Base-by-base conservation (phyloP, 2,113 vertebrate genomes). In the Pelobates fuscus region DNA sequence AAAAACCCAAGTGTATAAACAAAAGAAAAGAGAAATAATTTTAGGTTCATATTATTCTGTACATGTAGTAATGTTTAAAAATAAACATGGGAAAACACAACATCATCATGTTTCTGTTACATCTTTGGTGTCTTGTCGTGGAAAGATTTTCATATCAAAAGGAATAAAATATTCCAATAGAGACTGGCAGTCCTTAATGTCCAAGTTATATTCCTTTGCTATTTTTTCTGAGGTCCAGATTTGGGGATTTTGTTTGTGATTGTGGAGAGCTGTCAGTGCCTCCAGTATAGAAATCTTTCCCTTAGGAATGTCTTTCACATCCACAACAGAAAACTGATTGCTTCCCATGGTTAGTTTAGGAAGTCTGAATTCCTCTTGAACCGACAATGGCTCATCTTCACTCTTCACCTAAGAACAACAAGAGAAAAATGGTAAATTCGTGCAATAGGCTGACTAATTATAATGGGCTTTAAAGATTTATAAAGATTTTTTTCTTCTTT, bases 221-320 rank as follows among this genome's bases (percentile, higher is more conserved):
- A 98, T 90, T 87, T 92, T 97, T 72, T 94, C 88, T 5, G 88
- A 80, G 55, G 94, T 97, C 95, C 95, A 97, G 0, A 67, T 89
- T 37, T 92, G 76, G 54, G 95, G 95, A 59, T 87, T 65, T 23
- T 78, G 82, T 80, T 94, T 95, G 85, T 98, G 91, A 79, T 93
- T 93, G 85, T 90, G 91, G 63, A 98, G 87, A 60, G 92, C 87
- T 0, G 82, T 94, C 80, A 98, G 78, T 32, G 90, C 92, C 77
- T 98, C 96, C 5, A 88, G 81, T 72, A 94, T 62, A 27, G 93
- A 93, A 80, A 98, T 87, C 77, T 91, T 97, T 81, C 96, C 96
- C 90, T 90, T 93, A 0, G 93, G 84, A 83, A 98, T 84, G 29
- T 89, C 88, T 2, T 81, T 78, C 76, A 94, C 29, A 27, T 92